Percentiles rank a stretch among this genome's conserved stretches.
These are phyloP conservation scores for Raja brachyura DNA, from an alignment of 2,113 vertebrate species.

Conservation along the genomic window DNA sequence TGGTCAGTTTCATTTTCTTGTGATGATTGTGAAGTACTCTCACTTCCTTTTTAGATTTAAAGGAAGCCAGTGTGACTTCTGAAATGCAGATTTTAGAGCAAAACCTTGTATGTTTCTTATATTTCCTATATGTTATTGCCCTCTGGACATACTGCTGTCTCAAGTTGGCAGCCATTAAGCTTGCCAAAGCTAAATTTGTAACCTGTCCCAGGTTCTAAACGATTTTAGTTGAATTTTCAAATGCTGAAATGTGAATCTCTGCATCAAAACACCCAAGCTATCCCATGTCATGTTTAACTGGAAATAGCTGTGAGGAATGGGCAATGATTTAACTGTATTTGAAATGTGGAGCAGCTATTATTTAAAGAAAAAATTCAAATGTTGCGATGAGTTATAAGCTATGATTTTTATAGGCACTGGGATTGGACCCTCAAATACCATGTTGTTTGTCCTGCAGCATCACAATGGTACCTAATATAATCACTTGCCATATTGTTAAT, in stretches of 20 bases:
- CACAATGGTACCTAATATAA: background rate
- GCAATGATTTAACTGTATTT: background rate
- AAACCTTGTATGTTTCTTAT: background rate
- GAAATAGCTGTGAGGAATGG: background rate
- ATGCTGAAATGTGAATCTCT: background rate
- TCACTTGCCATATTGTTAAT: background rate
- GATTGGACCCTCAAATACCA: background rate
- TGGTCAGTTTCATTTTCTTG: background rate
- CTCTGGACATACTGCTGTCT: background rate
- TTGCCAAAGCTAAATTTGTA: background rate
- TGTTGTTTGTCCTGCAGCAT: background rate
- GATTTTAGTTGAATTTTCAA: background rate
- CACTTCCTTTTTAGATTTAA: background rate
- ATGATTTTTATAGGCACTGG: background rate
- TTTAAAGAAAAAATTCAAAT: background rate
- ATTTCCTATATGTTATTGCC: background rate
- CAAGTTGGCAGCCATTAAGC: background rate
- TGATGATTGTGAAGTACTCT: background rate
- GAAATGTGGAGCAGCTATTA: background rate
- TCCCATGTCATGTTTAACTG: background rate
- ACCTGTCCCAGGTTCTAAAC: conserved; percentile 7
- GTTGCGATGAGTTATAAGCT: background rate
- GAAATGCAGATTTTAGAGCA: background rate
- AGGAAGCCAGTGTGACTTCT: background rate
- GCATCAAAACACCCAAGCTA: background rate